These are phyloP conservation scores for Oikopleura dioica DNA, from an alignment of 23 tunicate species.

Conservation along the genomic window DNA sequence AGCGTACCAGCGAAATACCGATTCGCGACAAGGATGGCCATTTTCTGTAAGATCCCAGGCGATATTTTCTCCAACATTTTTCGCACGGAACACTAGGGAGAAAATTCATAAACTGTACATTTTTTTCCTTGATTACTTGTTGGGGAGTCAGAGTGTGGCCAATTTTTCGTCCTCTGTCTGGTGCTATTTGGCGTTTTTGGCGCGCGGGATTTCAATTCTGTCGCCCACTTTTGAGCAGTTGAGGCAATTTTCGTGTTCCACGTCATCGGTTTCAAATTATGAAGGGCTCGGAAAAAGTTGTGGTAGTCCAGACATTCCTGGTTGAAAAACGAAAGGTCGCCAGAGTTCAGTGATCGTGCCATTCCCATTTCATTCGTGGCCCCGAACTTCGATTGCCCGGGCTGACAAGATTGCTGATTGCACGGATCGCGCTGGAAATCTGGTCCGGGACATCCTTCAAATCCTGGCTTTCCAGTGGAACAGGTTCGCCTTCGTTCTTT, in stretches of 20 bases:
- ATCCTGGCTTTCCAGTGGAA: conserved; percentile 6
- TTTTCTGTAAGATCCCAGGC: conserved; percentile 72
- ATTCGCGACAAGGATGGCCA: conserved; percentile 57
- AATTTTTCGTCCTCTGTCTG: conserved; percentile 20
- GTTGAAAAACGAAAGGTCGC: too few relatives aligned
- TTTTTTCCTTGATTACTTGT: too few relatives aligned
- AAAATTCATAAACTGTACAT: too few relatives aligned
- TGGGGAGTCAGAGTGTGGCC: conserved; percentile 61
- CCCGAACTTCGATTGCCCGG: neutral
- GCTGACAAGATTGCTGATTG: neutral
- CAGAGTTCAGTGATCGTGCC: neutral
- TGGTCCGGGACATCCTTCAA: conserved; percentile 10
- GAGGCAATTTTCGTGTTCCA: conserved; percentile 30
- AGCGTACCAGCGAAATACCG: conserved; percentile 53
- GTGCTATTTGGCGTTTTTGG: conserved; percentile 26
- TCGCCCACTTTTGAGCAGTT: conserved; percentile 56
- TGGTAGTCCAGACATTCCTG: conserved; percentile 8
- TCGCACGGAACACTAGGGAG: neutral
- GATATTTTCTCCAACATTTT: conserved; percentile 64
- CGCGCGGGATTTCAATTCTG: conserved; percentile 23
- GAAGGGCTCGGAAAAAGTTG: conserved; percentile 10
- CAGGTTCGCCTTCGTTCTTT: neutral
- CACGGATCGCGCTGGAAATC: neutral
- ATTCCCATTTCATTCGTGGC: neutral
- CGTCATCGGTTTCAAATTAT: conserved; percentile 17